phyloP scores from a whole-genome alignment of 2,888 invertebrate species.

The Drosophila differens region DNA sequence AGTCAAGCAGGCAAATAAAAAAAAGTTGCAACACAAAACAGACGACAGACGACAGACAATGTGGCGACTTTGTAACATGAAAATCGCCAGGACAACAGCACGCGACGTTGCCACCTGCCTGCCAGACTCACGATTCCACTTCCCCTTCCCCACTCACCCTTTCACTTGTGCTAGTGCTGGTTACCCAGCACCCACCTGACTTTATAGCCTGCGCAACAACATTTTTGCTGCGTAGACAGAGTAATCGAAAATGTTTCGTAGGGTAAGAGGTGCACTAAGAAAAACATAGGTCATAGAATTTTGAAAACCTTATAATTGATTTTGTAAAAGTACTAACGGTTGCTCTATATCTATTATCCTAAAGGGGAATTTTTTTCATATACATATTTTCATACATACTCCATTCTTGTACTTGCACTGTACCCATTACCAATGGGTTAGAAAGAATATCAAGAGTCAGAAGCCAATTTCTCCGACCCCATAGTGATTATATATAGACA shows the following conservation, averaged over 20 bases:
- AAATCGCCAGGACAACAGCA: slow-evolving; percentile 77
- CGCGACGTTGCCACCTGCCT: slow-evolving; percentile 60
- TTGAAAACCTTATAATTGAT: neutral
- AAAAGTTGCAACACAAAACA: slow-evolving; percentile 53
- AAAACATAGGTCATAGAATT: neutral
- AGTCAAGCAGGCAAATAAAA: slow-evolving; percentile 42
- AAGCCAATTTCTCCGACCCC: neutral
- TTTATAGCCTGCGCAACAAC: slow-evolving; percentile 74
- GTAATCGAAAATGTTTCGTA: slow-evolving; percentile 23
- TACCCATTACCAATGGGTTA: neutral
- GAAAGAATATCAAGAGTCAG: neutral
- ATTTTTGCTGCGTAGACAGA: slow-evolving; percentile 64
- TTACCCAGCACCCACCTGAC: slow-evolving; percentile 60
- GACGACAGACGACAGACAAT: slow-evolving; percentile 75
- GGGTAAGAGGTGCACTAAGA: neutral
- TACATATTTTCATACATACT: neutral
- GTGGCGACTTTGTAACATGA: slow-evolving; percentile 78
- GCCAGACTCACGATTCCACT: slow-evolving; percentile 9
- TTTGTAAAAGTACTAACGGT: neutral
- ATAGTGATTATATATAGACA: neutral
- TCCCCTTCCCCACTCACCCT: neutral
- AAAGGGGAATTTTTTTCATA: neutral
- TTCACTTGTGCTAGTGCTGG: neutral
- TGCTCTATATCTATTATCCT: neutral
- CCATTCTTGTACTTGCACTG: neutral